Base-by-base conservation (phyloP, 2,113 vertebrate genomes). In the Barbus barbus region DNA sequence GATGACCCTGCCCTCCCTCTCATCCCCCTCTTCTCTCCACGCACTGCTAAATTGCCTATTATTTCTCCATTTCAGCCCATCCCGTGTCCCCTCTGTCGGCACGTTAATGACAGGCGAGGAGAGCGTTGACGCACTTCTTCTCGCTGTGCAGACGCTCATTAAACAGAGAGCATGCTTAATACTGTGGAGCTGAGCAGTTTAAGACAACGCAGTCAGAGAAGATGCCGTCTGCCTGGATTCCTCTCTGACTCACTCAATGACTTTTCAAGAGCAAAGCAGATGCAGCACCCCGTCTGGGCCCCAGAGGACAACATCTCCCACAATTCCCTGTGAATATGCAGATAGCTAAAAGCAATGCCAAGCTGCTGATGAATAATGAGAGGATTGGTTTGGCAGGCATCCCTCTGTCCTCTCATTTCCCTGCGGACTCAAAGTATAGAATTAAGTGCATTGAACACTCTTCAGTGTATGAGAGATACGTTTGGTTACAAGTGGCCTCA, bases 31-130 rank as follows among this genome's bases (percentile, higher is more conserved):
- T 63, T 69, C 74, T 83, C 76, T 81, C 65, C 26, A 22, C 60
- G 18, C 80, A 87, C 76, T 4, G 5, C 76, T 89, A 91, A 91
- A 91, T 90, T 91, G 90, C 87, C 87, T 89, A 87, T 91, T 91
- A 91, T 89, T 88, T 89, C 82, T 67, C 61, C 48, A 83, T 86
- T 84, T 84, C 79, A 82, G 65, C 31, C 79, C 53, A 28, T 63
- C 75, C 31, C 24, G 28, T 77, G 33, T 31, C 73, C 77, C 41
- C 61, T 81, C 69, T 78, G 76, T 67, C 78, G 58, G 69, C 14
- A 56, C 48, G 53, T 82, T 90, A 88, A 88, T 88, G 86, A 85
- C 79, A 73, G 83, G 74, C 67, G 69, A 60, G 83, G 33, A 75
- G 60, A 81, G 56, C 22, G 48, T 61, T 22, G 33, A 77, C 41